These are phyloP conservation scores for Priocnemis perturbator DNA, from an alignment of 2,888 invertebrate species.

Conservation along the genomic window DNA sequence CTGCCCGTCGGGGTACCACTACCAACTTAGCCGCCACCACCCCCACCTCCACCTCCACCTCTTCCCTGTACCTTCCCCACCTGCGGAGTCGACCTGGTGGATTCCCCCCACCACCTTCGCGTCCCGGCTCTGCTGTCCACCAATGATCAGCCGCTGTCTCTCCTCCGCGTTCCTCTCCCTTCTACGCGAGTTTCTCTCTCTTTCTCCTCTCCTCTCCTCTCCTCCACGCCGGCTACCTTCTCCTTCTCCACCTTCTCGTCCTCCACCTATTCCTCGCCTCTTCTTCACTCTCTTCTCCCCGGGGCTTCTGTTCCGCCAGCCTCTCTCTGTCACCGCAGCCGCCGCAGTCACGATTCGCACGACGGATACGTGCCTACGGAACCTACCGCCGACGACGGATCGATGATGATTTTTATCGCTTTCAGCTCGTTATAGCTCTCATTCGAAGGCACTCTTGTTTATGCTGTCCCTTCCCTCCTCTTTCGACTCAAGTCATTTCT, in stretches of 20 bases:
- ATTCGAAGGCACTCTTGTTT: too few species aligned
- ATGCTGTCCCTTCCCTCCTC: slow-evolving; percentile 13
- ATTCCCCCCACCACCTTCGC: slow-evolving; percentile 61
- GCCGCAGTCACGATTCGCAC: background rate
- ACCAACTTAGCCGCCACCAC: slow-evolving; percentile 18
- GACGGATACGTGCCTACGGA: background rate
- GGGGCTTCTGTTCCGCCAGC: slow-evolving; percentile 15
- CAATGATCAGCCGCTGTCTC: slow-evolving; percentile 73
- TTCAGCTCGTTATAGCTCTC: too few species aligned
- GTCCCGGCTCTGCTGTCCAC: slow-evolving; percentile 64
- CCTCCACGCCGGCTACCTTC: slow-evolving; percentile 39
- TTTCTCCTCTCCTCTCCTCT: slow-evolving; percentile 36
- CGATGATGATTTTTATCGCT: background rate
- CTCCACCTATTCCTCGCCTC: slow-evolving; percentile 21
- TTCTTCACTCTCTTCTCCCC: slow-evolving; percentile 22
- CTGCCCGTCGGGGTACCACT: background rate
- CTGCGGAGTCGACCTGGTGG: slow-evolving; percentile 56
- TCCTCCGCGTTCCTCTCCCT: slow-evolving; percentile 50
- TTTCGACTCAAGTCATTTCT: slow-evolving; percentile 10
- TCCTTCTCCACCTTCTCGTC: slow-evolving; percentile 23
- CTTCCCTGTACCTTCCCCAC: slow-evolving; percentile 62
- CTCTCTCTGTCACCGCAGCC: slow-evolving; percentile 17
- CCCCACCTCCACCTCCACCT: slow-evolving; percentile 27
- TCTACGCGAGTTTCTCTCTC: slow-evolving; percentile 35
- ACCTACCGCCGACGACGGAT: background rate